Conservation (phyloP, 2,888 invertebrate genomes). For the Macrophya annulata region DNA sequence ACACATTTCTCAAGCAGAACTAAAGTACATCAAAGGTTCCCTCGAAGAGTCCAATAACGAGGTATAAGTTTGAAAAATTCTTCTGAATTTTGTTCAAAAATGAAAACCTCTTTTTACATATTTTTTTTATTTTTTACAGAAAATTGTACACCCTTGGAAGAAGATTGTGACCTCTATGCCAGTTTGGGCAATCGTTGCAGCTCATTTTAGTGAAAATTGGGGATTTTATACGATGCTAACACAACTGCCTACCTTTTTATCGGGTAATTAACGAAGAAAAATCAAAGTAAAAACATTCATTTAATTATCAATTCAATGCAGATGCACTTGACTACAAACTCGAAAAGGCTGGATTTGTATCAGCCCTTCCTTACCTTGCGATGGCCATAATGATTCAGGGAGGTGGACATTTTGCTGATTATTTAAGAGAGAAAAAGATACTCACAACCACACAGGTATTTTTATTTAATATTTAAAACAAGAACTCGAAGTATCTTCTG, state of each 20-base stretch:
- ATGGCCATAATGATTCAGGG: constrained; percentile 92
- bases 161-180: constrained; percentile 88
- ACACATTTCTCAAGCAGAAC: constrained; percentile 86
- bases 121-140: constrained; percentile 71
- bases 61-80: constrained; percentile 69
- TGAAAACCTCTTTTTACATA: neutral
- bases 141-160: constrained; percentile 88
- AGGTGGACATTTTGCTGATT: constrained; percentile 93
- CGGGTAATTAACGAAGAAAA: constrained; percentile 81
- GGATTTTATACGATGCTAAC: constrained; percentile 94
- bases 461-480: too few relatives aligned
- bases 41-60: constrained; percentile 71
- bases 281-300: neutral
- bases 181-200: constrained; percentile 91
- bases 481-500: too few relatives aligned
- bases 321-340: constrained; percentile 88
- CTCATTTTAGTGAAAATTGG: constrained; percentile 95
- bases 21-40: constrained; percentile 86
- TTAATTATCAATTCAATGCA: constrained; percentile 75
- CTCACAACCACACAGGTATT: constrained; percentile 88
- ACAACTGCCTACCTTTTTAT: constrained; percentile 91
- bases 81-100: neutral
- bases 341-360: constrained; percentile 90
- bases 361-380: constrained; percentile 93
- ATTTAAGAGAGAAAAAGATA: constrained; percentile 84